phyloP scores from a whole-genome alignment of 2,888 invertebrate genomes.

The Masnerella sp. region DNA sequence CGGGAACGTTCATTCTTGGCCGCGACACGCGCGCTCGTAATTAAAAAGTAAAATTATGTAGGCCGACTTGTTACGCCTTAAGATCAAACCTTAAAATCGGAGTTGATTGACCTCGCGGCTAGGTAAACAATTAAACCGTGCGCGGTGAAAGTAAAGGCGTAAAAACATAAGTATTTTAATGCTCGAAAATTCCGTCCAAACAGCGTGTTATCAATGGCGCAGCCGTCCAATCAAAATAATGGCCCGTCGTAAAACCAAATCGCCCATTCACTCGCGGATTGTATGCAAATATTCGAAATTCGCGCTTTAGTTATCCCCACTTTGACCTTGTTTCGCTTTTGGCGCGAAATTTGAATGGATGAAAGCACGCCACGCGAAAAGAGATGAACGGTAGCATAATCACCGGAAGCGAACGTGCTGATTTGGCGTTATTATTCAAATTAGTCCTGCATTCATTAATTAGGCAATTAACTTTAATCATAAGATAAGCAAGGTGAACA shows the following conservation, averaged over 20 bases:
- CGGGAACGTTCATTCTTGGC: too few relatives aligned
- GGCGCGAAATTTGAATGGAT: slow-evolving; percentile 42
- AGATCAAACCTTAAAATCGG: slow-evolving; percentile 27
- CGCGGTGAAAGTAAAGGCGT: slow-evolving; percentile 46
- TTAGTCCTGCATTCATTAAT: slow-evolving; percentile 74
- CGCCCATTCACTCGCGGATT: too few relatives aligned
- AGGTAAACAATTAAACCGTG: slow-evolving; percentile 48
- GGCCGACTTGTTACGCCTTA: slow-evolving; percentile 46
- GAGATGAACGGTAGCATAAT: slow-evolving; percentile 63
- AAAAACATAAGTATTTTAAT: slow-evolving; percentile 41
- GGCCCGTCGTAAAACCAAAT: too few relatives aligned
- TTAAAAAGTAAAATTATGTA: slow-evolving; percentile 56
- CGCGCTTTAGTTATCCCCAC: slow-evolving; percentile 20
- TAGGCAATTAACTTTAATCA: slow-evolving; percentile 77
- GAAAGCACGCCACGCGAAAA: slow-evolving; percentile 31
- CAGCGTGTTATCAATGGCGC: slow-evolving; percentile 12
- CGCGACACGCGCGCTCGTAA: slow-evolving; percentile 4
- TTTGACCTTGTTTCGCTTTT: background rate
- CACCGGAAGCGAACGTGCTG: slow-evolving; percentile 74
- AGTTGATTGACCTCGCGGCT: slow-evolving; percentile 40
- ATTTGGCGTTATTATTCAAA: slow-evolving; percentile 75
- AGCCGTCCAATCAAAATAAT: background rate
- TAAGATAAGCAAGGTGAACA: slow-evolving; percentile 57
- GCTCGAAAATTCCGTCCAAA: too few relatives aligned
- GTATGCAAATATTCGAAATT: slow-evolving; percentile 39